Evolutionary conservation across 2,797 vertebrate genomes (phyloP).

Genomic region (Apodemus agrarius): DNA sequence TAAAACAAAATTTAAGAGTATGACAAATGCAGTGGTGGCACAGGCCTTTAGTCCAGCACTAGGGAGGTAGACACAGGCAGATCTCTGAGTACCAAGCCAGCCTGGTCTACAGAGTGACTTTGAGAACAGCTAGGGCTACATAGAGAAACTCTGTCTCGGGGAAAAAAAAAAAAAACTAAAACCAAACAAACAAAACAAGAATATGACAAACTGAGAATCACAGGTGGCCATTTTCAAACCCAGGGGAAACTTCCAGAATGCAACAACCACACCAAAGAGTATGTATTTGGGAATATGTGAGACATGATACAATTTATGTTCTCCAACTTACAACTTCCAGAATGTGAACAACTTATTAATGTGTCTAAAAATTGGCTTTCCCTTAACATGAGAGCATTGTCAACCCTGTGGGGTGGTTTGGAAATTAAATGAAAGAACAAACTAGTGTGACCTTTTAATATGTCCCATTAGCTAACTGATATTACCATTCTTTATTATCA

Average conservation of each 20-base stretch:
- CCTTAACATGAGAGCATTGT: not conserved
- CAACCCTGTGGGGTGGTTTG: not conserved
- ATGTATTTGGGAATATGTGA: not conserved
- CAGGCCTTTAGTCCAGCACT: not conserved
- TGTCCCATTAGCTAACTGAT: not conserved
- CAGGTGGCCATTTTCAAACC: not conserved
- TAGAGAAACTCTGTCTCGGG: not conserved
- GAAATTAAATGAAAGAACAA: slow-evolving; percentile 6
- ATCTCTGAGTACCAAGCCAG: not conserved
- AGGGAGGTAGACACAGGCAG: not conserved
- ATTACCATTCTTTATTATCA: not conserved
- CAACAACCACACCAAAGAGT: not conserved
- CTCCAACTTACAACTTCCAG: not conserved
- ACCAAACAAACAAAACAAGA: not conserved
- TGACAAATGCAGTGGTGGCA: not conserved
- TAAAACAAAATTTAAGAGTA: not conserved
- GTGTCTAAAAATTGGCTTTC: slow-evolving; percentile 1
- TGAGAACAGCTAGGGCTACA: too few relatives aligned
- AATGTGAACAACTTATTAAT: not conserved
- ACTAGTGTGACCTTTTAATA: not conserved
- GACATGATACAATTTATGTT: not conserved
- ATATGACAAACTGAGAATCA: not conserved
- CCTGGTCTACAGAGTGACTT: not conserved
- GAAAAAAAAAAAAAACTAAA: not conserved
- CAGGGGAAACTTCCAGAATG: not conserved